Evolutionary conservation across 2,113 vertebrate species (phyloP).

Genomic region (Bufo bufo): DNA sequence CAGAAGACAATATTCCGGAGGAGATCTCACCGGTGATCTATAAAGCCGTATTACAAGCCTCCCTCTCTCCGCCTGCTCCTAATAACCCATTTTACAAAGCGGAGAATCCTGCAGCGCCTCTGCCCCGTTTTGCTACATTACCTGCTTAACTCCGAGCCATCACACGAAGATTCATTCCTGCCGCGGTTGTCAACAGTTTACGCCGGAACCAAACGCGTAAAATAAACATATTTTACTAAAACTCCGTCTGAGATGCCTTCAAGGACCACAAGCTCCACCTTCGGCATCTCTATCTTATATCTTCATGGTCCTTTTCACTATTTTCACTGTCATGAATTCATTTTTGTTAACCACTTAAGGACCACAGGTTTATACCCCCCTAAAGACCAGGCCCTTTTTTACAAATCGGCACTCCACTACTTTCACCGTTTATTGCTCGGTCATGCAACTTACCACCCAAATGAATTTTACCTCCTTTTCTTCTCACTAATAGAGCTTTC

Average conservation of each 20-base stretch:
- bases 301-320: background rate
- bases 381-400: too few species aligned
- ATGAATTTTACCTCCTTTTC: too few species aligned
- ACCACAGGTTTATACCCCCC: too few species aligned
- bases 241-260: background rate
- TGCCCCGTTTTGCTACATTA: conserved; percentile 20
- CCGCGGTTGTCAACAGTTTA: background rate
- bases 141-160: conserved; percentile 29
- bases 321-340: background rate
- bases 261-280: background rate
- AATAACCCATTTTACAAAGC: conserved; percentile 33
- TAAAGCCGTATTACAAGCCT: conserved; percentile 33
- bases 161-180: background rate
- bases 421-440: too few species aligned
- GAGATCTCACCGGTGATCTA: conserved; percentile 38
- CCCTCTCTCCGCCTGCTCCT: background rate
- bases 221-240: conserved; percentile 5
- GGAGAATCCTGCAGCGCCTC: background rate
- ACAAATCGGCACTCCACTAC: too few species aligned
- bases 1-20: conserved; percentile 26
- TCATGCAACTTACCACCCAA: too few species aligned
- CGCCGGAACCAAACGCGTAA: background rate
- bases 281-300: background rate
- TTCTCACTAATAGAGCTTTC: too few species aligned
- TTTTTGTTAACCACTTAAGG: too few species aligned